Evolutionary conservation across 2,113 vertebrate species (phyloP).

Genomic region (Reinhardtius hippoglossoides): DNA sequence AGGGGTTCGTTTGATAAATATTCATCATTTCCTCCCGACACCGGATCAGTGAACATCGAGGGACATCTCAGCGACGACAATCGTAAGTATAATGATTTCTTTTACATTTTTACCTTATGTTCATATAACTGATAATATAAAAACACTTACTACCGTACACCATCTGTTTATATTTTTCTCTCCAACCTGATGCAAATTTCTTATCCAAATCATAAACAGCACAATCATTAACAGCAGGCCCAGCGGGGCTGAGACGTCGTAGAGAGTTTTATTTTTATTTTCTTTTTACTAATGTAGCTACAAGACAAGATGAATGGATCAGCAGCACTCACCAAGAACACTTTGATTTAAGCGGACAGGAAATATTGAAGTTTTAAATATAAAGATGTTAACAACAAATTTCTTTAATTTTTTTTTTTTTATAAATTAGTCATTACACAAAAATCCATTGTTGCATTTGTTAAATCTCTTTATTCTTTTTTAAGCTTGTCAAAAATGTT

Average conservation of each 20-base stretch:
- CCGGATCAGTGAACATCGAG: conserved; percentile 25
- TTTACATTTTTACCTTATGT: neutral
- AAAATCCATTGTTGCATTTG: too few species aligned
- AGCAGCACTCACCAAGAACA: neutral
- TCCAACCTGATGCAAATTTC: neutral
- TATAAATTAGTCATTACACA: too few species aligned
- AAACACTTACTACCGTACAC: neutral
- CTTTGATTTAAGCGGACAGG: neutral
- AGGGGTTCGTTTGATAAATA: conserved; percentile 51
- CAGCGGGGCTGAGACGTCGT: neutral
- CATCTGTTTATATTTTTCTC: neutral
- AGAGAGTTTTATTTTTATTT: neutral
- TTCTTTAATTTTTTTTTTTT: too few species aligned
- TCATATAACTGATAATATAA: neutral
- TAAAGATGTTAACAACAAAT: neutral
- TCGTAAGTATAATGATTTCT: conserved; percentile 55
- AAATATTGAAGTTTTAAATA: neutral
- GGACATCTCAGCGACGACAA: neutral
- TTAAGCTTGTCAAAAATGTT: neutral
- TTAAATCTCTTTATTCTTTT: neutral
- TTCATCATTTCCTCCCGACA: conserved; percentile 54
- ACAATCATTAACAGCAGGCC: neutral
- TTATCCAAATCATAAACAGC: neutral
- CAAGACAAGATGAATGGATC: neutral
- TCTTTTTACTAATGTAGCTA: neutral